phyloP scores from a whole-genome alignment of 2,888 invertebrate genomes.

The Drosophila anomalata region DNA sequence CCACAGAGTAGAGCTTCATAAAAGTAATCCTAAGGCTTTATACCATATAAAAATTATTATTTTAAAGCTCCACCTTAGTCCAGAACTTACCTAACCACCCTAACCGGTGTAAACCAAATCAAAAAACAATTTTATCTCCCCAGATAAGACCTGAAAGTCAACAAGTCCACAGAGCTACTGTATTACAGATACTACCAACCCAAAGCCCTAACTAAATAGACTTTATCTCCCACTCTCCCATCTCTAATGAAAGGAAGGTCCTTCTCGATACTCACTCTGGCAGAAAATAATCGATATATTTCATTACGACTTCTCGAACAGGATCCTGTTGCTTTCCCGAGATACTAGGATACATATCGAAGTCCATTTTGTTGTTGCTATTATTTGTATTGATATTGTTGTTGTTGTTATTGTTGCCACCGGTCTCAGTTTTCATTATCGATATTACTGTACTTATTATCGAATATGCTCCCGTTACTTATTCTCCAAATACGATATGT shows the following conservation, averaged over 20 bases:
- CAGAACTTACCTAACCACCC: conserved; percentile 8
- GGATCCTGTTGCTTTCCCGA: conserved; percentile 87
- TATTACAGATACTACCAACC: conserved; percentile 5
- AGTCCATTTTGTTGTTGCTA: conserved; percentile 85
- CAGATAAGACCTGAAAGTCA: conserved; percentile 17
- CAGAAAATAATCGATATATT: conserved; percentile 89
- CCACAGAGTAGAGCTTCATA: background rate
- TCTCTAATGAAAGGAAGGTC: too few species aligned
- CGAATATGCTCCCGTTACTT: background rate
- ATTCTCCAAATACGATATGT: background rate
- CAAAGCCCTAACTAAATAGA: conserved; percentile 13
- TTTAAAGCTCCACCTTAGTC: background rate
- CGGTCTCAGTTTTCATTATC: conserved; percentile 82
- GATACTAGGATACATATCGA: conserved; percentile 86
- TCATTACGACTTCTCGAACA: conserved; percentile 88
- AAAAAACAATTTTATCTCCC: conserved; percentile 27
- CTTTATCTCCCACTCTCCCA: conserved; percentile 3
- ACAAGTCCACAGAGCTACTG: conserved; percentile 27
- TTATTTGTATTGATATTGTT: conserved; percentile 63
- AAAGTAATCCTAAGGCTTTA: background rate
- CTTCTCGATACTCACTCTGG: conserved; percentile 86
- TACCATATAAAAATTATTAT: background rate
- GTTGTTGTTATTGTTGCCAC: conserved; percentile 33
- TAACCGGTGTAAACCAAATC: background rate
- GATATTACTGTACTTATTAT: conserved; percentile 11